Evolutionary conservation across 2,113 vertebrate species (phyloP).

Genomic region (Sclerurus mexicanus): DNA sequence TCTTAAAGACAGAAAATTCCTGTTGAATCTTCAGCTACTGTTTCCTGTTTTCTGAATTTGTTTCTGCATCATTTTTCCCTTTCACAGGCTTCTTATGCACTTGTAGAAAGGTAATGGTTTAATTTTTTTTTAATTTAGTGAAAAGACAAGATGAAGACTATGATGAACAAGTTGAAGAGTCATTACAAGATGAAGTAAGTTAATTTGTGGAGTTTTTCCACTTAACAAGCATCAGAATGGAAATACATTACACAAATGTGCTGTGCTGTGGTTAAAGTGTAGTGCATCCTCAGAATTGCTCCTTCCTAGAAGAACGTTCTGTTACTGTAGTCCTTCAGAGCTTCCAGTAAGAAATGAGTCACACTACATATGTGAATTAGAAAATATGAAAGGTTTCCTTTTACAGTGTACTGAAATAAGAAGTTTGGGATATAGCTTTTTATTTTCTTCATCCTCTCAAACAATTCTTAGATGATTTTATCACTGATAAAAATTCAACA

Average conservation of each 20-base stretch:
- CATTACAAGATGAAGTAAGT: conserved; percentile 93
- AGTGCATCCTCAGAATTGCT: background rate
- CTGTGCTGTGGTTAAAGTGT: background rate
- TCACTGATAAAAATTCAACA: background rate
- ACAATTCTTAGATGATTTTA: background rate
- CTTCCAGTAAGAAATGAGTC: background rate
- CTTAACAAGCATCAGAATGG: background rate
- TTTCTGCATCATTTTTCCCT: background rate
- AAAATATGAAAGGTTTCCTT: background rate
- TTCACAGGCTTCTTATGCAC: background rate
- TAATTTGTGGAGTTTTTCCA: background rate
- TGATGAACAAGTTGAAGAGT: conserved; percentile 96
- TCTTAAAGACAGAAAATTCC: background rate
- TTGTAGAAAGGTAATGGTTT: background rate
- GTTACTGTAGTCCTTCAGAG: background rate
- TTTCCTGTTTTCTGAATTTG: background rate
- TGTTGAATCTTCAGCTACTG: background rate
- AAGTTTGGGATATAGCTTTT: background rate
- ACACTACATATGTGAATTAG: background rate
- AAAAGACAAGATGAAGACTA: conserved; percentile 99
- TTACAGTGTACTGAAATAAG: background rate
- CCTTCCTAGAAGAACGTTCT: background rate
- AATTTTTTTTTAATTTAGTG: conserved; percentile 75
- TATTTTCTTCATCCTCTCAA: background rate
- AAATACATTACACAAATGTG: background rate